Conservation (phyloP, 2,797 vertebrate species). For the Steatocranus sp. region DNA sequence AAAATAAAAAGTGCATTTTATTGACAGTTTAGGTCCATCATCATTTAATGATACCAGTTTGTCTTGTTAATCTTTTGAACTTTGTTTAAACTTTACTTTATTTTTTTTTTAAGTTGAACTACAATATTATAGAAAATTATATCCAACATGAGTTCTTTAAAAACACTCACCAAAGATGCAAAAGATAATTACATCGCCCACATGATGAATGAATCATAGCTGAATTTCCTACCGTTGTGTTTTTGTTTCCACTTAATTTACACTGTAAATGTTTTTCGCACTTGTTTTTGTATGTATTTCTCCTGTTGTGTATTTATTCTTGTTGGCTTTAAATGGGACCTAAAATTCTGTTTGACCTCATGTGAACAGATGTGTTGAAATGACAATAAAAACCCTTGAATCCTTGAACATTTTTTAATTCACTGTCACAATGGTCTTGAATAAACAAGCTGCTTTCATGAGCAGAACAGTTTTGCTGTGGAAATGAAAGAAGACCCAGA, state of each 20-base stretch:
- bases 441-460: not conserved
- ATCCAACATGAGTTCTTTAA: not conserved
- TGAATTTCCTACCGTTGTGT: not conserved
- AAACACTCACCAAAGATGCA: not conserved
- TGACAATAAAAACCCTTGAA: not conserved
- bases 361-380: not conserved
- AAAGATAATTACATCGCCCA: not conserved
- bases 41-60: not conserved
- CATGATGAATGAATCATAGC: not conserved
- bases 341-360: not conserved
- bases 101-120: not conserved
- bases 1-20: not conserved
- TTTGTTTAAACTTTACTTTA: not conserved
- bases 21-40: not conserved
- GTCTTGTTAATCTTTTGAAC: not conserved
- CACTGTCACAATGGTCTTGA: not conserved
- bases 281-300: not conserved
- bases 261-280: not conserved
- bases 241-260: not conserved
- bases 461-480: not conserved
- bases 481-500: not conserved
- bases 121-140: not conserved
- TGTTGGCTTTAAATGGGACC: not conserved
- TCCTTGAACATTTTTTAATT: not conserved
- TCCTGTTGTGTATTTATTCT: not conserved